A percentile compares a stretch with the other conserved stretches of the same genome.
Conservation (phyloP, 2,113 vertebrate genomes). For the Electrona antarctica region DNA sequence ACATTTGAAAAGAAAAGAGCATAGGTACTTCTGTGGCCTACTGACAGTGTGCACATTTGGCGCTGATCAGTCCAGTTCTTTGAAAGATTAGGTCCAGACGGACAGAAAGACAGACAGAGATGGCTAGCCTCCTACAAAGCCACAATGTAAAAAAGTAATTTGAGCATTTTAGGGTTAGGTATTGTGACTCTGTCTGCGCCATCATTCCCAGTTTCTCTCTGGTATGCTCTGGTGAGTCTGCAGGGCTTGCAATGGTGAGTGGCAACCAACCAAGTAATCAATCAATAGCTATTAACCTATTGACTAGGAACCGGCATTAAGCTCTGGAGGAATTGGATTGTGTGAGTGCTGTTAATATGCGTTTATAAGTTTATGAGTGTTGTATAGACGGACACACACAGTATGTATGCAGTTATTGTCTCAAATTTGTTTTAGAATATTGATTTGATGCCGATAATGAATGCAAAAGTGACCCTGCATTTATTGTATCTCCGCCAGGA, state of each 20-base stretch:
- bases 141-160: neutral
- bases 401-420: no score
- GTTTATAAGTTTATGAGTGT: neutral
- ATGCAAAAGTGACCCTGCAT: no score
- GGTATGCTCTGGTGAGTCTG: conserved; percentile 8
- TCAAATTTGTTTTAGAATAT: no score
- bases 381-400: no score
- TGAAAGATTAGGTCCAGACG: no score
- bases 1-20: no score
- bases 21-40: no score
- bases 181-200: neutral
- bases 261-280: conserved; percentile 57
- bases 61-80: no score
- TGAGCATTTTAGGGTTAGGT: neutral
- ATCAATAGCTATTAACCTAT: conserved; percentile 66
- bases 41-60: no score
- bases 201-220: neutral
- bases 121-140: neutral
- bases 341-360: conserved; percentile 20
- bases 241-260: conserved; percentile 30
- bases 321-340: conserved; percentile 15
- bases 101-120: neutral
- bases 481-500: no score
- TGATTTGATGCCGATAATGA: no score
- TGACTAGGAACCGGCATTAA: conserved; percentile 42